Evolutionary conservation across 37 sponge, comb jelly and placozoan species (phyloP), one percentile per base, ranked within the genome.

Genomic region (Cliona cf. orientalis): DNA sequence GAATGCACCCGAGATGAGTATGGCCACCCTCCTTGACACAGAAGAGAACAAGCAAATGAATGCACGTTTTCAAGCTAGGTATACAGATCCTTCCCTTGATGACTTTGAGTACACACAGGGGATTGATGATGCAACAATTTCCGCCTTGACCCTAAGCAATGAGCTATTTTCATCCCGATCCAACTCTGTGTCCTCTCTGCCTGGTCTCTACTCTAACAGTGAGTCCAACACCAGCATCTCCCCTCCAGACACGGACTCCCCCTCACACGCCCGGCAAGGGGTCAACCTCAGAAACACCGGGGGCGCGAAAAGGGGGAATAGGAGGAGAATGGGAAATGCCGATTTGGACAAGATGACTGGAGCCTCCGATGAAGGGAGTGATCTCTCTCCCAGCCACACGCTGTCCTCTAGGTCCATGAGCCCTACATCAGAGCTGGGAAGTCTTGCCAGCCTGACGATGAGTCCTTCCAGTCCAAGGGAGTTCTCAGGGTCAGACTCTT

Each of bases 61-160:
- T 46, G 46, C 37, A 17, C 14, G 38, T 32, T 45, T 2, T n/a
- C 2, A 19, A 25, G 55, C 39, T 2, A 14, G n/a, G 32, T 25
- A 4, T 21, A 3, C 69, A 0, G 58, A 56, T 6, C 9, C 55
- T 1, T 37, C 58, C 29, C 23, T 37, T 0, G 46, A 3, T 3
- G 80, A 79, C 31, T 34, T 35, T 3, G 61, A 55, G 5, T 29
- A 19, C 17, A 11, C 28, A 7, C 76, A 85, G 25, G 46, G 49
- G 39, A 58, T 85, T 34, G 85, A 85, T 37, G 85, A 85, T 17
- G 78, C 78, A 14, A 77, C 79, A 11, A 76, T 85, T 12, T 85
- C 78, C 3, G 85, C 70, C n/a, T 25, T 76, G 71, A 88, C 78
- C 25, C 63, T 88, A 26, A 70, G 72, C 25, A 82, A 71, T 66